Conservation (phyloP, 2,797 vertebrate genomes). For the Channa striata region DNA sequence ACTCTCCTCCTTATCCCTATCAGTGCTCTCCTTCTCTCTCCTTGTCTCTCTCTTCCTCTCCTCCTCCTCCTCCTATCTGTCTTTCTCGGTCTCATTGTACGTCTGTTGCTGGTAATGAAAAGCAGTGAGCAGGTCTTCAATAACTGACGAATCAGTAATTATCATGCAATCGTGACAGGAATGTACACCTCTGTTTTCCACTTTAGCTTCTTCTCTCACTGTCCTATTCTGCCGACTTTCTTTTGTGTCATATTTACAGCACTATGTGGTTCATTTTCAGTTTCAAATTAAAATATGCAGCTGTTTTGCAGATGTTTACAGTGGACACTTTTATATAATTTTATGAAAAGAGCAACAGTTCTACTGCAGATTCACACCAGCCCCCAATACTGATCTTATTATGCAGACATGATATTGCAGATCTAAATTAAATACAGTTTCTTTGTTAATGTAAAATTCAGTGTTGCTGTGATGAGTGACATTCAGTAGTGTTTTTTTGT, state of each 20-base stretch:
- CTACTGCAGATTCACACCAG: neutral
- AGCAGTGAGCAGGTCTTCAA: slow-evolving; percentile 87
- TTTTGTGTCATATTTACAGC: slow-evolving; percentile 58
- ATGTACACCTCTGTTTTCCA: slow-evolving; percentile 71
- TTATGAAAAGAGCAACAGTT: neutral
- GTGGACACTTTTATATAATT: neutral
- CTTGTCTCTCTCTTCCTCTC: slow-evolving; percentile 19
- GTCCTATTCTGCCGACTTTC: slow-evolving; percentile 33
- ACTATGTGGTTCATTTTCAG: slow-evolving; percentile 38
- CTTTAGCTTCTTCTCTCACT: slow-evolving; percentile 38
- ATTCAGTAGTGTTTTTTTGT: neutral
- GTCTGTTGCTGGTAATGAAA: slow-evolving; percentile 88
- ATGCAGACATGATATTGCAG: neutral
- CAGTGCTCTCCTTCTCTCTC: slow-evolving; percentile 37
- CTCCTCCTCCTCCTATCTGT: slow-evolving; percentile 33
- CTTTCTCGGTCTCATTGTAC: slow-evolving; percentile 65
- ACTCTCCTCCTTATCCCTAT: slow-evolving; percentile 54
- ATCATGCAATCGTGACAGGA: slow-evolving; percentile 87
- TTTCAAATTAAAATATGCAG: slow-evolving; percentile 29
- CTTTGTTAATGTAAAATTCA: neutral
- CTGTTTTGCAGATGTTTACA: slow-evolving; percentile 41
- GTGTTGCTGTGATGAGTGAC: neutral
- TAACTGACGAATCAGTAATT: slow-evolving; percentile 88
- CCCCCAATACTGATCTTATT: neutral
- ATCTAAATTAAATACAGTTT: neutral